phyloP scores from a whole-genome alignment of 2,888 invertebrate species.

The Eupeodes latifasciatus region DNA sequence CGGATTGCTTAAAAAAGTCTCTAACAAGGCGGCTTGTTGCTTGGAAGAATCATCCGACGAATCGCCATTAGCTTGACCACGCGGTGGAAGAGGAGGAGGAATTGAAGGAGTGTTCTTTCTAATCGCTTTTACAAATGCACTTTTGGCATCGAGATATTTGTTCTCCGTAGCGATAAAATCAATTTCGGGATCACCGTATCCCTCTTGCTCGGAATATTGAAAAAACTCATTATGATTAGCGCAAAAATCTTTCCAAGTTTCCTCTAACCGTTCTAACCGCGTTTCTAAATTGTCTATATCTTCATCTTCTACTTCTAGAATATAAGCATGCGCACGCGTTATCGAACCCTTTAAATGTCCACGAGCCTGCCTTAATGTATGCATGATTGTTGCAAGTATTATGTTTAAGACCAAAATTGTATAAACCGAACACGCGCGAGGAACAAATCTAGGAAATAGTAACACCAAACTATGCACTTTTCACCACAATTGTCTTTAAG shows the following conservation, averaged over 20 bases:
- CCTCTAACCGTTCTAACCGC: slow-evolving; percentile 11
- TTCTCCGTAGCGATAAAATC: slow-evolving; percentile 8
- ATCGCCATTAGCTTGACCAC: neutral
- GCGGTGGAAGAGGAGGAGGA: slow-evolving; percentile 4
- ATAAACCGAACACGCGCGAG: too few relatives aligned
- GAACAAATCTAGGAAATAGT: too few relatives aligned
- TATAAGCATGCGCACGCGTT: slow-evolving; percentile 6
- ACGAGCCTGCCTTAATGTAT: slow-evolving; percentile 18
- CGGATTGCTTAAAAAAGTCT: neutral
- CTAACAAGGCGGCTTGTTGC: slow-evolving; percentile 17
- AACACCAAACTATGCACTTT: too few relatives aligned
- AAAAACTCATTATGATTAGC: neutral
- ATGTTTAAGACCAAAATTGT: neutral
- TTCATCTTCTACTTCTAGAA: slow-evolving; percentile 22
- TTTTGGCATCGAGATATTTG: slow-evolving; percentile 22
- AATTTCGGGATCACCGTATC: slow-evolving; percentile 17
- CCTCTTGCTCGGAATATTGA: neutral
- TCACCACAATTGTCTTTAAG: too few relatives aligned
- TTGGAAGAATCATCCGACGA: neutral
- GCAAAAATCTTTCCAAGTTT: neutral
- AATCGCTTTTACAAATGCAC: slow-evolving; percentile 14
- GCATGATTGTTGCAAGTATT: neutral
- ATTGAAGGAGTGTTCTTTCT: neutral
- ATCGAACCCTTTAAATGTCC: slow-evolving; percentile 27
- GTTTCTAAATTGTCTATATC: slow-evolving; percentile 3